Conservation (phyloP, 2,888 invertebrate species). For the Ophioninae sp. region DNA sequence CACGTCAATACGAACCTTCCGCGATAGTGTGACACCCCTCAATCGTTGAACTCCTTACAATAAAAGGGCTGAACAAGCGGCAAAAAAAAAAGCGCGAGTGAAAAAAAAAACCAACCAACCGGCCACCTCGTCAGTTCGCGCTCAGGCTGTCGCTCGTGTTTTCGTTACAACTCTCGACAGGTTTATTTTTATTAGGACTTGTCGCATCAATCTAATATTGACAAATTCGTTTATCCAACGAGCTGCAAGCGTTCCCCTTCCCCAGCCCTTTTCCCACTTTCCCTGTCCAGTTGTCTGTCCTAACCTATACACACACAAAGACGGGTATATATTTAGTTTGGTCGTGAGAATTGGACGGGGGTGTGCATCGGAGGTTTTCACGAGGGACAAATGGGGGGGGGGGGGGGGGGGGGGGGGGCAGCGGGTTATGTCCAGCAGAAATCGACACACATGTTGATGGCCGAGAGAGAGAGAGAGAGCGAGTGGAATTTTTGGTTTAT, state of each 20-base stretch:
- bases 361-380: background rate
- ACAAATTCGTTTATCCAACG: constrained; percentile 60
- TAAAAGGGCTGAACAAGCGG: background rate
- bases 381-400: background rate
- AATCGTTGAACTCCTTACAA: background rate
- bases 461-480: constrained; percentile 25
- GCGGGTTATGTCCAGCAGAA: constrained; percentile 53
- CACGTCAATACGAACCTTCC: background rate
- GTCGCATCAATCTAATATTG: constrained; percentile 61
- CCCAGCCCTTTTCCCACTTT: background rate
- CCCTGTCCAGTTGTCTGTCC: too few relatives aligned
- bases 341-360: background rate
- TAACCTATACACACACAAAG: background rate
- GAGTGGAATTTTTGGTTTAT: constrained; percentile 35
- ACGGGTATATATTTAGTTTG: constrained; percentile 33
- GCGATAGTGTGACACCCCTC: background rate
- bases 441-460: constrained; percentile 56
- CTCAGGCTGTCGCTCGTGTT: constrained; percentile 4
- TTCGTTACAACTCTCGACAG: constrained; percentile 52
- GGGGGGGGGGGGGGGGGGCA: constrained; percentile 37
- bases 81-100: background rate
- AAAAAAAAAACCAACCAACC: constrained; percentile 4
- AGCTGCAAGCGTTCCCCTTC: background rate
- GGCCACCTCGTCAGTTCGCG: constrained; percentile 2
- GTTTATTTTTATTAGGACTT: constrained; percentile 63